phyloP scores from a whole-genome alignment of 2,888 invertebrate genomes.

The Tipula helvola region DNA sequence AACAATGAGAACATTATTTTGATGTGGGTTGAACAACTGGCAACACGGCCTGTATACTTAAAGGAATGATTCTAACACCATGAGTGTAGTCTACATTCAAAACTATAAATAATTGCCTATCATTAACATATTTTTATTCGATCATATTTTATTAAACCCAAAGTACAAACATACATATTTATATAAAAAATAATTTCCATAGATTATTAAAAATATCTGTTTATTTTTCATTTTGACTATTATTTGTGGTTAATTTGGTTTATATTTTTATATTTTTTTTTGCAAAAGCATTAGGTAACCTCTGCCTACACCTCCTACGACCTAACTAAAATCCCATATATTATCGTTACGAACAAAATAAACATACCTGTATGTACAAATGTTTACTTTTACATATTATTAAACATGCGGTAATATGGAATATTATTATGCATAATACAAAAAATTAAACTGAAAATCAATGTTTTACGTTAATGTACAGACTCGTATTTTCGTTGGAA shows the following conservation, averaged over 20 bases:
- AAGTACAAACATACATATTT: neutral
- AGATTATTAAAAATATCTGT: neutral
- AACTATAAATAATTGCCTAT: no score
- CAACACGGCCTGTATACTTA: no score
- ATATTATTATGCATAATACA: neutral
- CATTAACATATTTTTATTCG: neutral
- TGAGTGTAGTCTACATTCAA: no score
- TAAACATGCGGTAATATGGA: neutral
- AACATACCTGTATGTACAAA: neutral
- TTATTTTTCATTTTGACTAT: neutral
- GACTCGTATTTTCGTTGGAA: neutral
- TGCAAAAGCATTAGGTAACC: neutral
- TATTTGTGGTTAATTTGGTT: neutral
- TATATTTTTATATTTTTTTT: neutral
- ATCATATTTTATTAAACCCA: neutral
- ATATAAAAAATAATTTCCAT: neutral
- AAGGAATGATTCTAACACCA: no score
- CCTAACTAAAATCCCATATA: neutral
- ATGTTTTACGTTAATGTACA: neutral
- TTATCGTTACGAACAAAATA: neutral
- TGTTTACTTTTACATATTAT: neutral
- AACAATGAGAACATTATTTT: no score
- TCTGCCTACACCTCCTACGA: neutral
- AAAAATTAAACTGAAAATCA: neutral
- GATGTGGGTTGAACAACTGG: no score